A percentile compares a stretch with the other conserved stretches of the same genome.
phyloP scores from a whole-genome alignment of 1,140 invertebrate species.

The Apocrypta bakeri region DNA sequence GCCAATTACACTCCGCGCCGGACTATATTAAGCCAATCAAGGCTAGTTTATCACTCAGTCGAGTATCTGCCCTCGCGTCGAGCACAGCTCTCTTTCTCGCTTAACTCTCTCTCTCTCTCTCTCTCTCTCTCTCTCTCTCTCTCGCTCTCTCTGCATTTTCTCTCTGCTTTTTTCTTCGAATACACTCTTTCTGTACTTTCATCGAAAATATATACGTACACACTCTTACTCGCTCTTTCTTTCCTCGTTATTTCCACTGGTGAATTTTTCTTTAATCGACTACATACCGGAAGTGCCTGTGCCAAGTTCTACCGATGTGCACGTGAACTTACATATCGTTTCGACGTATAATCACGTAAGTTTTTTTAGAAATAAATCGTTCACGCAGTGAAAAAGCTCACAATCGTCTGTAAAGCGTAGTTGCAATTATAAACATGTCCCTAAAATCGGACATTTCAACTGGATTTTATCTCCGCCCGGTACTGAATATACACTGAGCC shows the following conservation, averaged over 20 bases:
- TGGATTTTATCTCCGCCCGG: no score
- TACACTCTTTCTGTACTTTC: no score
- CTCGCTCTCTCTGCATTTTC: not conserved
- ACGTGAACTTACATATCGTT: not conserved
- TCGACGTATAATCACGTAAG: not conserved
- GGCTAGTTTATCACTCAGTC: conserved; percentile 74
- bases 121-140: conserved; percentile 16
- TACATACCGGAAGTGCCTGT: not conserved
- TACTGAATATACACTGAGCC: no score
- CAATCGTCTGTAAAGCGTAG: no score
- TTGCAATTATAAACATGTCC: no score
- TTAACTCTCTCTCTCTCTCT: conserved; percentile 50
- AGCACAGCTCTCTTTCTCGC: conserved; percentile 44
- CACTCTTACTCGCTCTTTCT: no score
- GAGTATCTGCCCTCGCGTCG: conserved; percentile 63
- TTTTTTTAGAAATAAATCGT: not conserved
- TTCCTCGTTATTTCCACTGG: not conserved
- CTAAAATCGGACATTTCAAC: no score
- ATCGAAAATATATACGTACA: no score
- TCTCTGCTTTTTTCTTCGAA: not conserved
- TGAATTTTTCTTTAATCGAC: not conserved
- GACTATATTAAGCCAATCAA: conserved; percentile 76
- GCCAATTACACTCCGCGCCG: conserved; percentile 70
- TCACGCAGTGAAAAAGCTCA: no score
- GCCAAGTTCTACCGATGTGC: not conserved